Evolutionary conservation across 2,797 vertebrate genomes (phyloP), one percentile per base, ranked within the genome.

Genomic region (Lutjanus campechanus): DNA sequence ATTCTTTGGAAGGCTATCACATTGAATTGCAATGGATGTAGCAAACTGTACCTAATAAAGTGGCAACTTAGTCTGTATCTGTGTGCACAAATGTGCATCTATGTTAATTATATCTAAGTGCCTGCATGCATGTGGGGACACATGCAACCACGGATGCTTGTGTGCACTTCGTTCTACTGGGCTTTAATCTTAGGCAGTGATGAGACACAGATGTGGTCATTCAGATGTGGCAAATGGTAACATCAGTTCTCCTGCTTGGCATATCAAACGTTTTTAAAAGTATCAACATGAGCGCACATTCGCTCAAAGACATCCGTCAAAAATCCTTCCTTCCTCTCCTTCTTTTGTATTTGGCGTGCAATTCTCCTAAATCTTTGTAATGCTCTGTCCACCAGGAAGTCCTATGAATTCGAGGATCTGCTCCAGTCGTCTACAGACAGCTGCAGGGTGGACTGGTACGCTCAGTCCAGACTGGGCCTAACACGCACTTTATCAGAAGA

Each of bases 401-500:
- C 98, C 0, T 98, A 98, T 11, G 98, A 99, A 88, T 99, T 99
- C 88, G 98, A 99, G 90, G 98, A 99, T 91, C 90, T 98, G 84
- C 93, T 98, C 78, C 98, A 97, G 94, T 96, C 95, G 0, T 96
- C 96, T 0, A 89, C 95, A 0, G 97, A 98, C 82, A 95, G 94
- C 47, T 95, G 95, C 85, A 94, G 95, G 77, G 97, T 96, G 76
- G 97, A 99, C 90, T 98, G 97, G 97, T 97, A 97, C 0, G 97
- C 97, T 54, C 97, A 98, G 93, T 97, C 97, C 46, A 97, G 97
- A 90, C 89, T 98, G 93, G 97, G 97, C 69, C 96, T 98, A 67
- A 95, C 97, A 86, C 97, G 97, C 96, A 98, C 98, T 96, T 97
- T 99, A 96, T 99, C 98, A 1, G 97, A 99, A 85, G 98, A 99